Base-by-base conservation (phyloP, 2,113 vertebrate species). In the Ammodytes marinus region DNA sequence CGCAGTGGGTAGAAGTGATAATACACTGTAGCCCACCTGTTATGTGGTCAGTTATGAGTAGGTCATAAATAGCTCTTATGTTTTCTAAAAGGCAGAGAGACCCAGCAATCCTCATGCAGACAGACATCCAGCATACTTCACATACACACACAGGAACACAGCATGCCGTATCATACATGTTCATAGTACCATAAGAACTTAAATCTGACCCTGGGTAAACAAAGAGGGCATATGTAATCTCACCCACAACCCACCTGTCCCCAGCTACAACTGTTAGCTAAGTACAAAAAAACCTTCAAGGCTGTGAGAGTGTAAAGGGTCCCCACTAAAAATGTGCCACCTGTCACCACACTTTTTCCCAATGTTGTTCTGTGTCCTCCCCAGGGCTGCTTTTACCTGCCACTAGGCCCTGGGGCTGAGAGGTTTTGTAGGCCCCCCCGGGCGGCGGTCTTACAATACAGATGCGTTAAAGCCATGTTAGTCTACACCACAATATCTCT, bases 121-220 rank as follows among this genome's bases (percentile, higher is more conserved):
- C 84, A 73, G 46, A 60, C 55, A n/a, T 53, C 46, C 46, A 49
- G 54, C 74, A 82, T 77, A 49, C 67, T 60, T 79, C n/a, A 35
- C 78, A 82, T 52, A 8, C 19, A 57, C 0, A 43, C 35, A 70
- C 4, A 73, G 65, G 69, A 73, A 61, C 50, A 49, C 14, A 60
- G 70, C 84, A 82, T 87, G 84, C 63, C 74, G 54, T 15, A 60
- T 79, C 67, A 15, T 86, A 80, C 70, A 87, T 87, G 74, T 19
- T 69, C 67, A 54, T 13, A 39, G 64, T 52, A 58, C 66, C 45
- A 4, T 73, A 61, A 74, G 68, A 77, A 60, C 14, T 54, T 50
- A 43, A 55, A 70, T 40, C 8, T 74, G 75, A 85, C 77, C 69
- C 53, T 27, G 55, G 6, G 69, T 74, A 76, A 69, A 46, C 59